Evolutionary conservation across 2,888 invertebrate genomes (phyloP), one percentile per base, ranked within the genome.

Genomic region (Ectropis crepuscularia): DNA sequence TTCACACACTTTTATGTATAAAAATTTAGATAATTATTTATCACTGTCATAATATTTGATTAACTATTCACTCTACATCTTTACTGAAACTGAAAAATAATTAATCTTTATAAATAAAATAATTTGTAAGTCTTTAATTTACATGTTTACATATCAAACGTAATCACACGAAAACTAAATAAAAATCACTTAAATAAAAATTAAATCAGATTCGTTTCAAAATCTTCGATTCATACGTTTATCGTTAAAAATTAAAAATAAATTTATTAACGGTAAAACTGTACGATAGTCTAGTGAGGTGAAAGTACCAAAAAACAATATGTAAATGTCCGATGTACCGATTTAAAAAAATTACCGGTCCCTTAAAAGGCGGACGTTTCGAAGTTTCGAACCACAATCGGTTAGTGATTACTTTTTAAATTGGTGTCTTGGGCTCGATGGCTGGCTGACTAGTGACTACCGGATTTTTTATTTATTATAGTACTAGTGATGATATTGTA

Each of bases 351-450:
- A 89, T 87, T 86, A 87, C 79, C 75, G 83, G 80, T 85, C 85
- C 88, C 87, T 85, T 89, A 86, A 83, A 87, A 85, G 87, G 87
- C 85, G 82, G 83, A 86, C 64, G 64, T 55, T 81, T 83, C 83
- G 74, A 81, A 77, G 64, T 55, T 81, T 83, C 83, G 74, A 81
- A 77, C 60, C 79, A 82, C 85, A 83, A 79, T 81, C 81, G 78
- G 82, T 81, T 79, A 83, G 83, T 87, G 87, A 90, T 89, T 90
- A 79, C 85, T 88, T 90, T 87, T 89, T 87, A 89, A 90, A 89
- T 89, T 88, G 82, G 84, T 81, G 78, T 71, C 78, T 79, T 76
- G 74, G 65, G 69, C 74, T 71, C 76, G 79, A 75, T 46, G 39
- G 41, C 54, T 77, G 76, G 75, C 75, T 77, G 75, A 76, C 75